Evolutionary conservation across 1,140 invertebrate species (phyloP).

Genomic region (Diploscapter pachys): DNA sequence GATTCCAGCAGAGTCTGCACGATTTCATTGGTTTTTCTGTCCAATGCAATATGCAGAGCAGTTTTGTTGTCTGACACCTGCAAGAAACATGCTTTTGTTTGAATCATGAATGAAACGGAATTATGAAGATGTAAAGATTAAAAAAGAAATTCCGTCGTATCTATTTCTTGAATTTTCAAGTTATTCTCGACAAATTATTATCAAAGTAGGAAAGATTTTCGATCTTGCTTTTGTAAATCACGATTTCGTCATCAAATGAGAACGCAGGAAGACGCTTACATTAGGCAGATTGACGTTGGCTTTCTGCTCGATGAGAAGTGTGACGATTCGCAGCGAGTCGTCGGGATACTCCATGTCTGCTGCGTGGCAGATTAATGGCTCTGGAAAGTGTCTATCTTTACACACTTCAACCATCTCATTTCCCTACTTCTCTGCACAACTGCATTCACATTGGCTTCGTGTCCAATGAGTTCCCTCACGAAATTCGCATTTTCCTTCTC

Average conservation of each 20-base stretch:
- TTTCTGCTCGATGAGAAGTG: not conserved
- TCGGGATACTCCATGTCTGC: not conserved
- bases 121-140: too few species aligned
- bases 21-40: too few species aligned
- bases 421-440: not conserved
- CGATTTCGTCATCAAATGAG: not conserved
- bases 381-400: not conserved
- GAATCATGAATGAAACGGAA: too few species aligned
- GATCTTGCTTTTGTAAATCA: not conserved
- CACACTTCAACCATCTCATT: not conserved
- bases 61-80: too few species aligned
- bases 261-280: not conserved
- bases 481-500: not conserved
- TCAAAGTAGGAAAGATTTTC: not conserved
- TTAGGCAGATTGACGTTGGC: not conserved
- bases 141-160: too few species aligned
- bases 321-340: not conserved
- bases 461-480: not conserved
- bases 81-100: too few species aligned
- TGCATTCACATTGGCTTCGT: slow-evolving; percentile 4
- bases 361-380: not conserved
- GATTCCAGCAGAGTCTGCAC: too few species aligned
- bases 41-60: too few species aligned
- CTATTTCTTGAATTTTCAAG: not conserved
- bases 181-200: not conserved